Evolutionary conservation across 2,888 invertebrate genomes (phyloP).

Genomic region (Arctia plantaginis): DNA sequence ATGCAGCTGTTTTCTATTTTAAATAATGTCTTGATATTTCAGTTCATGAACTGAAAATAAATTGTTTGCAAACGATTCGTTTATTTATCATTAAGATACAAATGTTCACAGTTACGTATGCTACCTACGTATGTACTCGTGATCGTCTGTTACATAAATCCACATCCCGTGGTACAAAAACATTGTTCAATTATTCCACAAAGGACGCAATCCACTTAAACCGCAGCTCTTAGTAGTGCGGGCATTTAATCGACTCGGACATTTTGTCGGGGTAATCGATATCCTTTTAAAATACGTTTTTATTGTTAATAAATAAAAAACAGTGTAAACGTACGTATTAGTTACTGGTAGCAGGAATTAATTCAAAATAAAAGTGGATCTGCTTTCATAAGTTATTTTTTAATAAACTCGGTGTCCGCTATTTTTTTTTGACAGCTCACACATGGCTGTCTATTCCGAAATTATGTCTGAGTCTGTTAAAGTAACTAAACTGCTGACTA

Average conservation of each 20-base stretch:
- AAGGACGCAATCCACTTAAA: constrained; percentile 74
- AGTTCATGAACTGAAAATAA: constrained; percentile 3
- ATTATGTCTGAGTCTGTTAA: not conserved
- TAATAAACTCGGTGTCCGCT: no score
- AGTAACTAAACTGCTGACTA: not conserved
- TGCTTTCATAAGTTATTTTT: no score
- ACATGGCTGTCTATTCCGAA: not conserved
- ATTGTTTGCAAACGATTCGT: constrained; percentile 33
- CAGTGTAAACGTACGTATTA: not conserved
- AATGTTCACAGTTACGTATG: constrained; percentile 32
- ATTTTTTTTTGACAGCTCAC: no score
- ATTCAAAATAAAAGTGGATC: not conserved
- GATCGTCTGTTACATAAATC: constrained; percentile 36
- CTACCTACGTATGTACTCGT: not conserved
- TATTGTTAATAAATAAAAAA: not conserved
- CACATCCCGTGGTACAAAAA: constrained; percentile 53
- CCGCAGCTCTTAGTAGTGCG: constrained; percentile 49
- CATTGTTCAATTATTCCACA: constrained; percentile 69
- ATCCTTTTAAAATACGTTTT: not conserved
- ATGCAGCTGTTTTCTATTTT: no score
- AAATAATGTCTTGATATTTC: not conserved
- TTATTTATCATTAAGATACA: constrained; percentile 25
- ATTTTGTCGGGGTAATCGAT: constrained; percentile 22
- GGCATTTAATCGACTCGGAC: constrained; percentile 54
- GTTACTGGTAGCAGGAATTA: not conserved